These are phyloP conservation scores for Gallinago paraguaiae DNA, from an alignment of 2,113 vertebrate genomes.

Conservation along the genomic window DNA sequence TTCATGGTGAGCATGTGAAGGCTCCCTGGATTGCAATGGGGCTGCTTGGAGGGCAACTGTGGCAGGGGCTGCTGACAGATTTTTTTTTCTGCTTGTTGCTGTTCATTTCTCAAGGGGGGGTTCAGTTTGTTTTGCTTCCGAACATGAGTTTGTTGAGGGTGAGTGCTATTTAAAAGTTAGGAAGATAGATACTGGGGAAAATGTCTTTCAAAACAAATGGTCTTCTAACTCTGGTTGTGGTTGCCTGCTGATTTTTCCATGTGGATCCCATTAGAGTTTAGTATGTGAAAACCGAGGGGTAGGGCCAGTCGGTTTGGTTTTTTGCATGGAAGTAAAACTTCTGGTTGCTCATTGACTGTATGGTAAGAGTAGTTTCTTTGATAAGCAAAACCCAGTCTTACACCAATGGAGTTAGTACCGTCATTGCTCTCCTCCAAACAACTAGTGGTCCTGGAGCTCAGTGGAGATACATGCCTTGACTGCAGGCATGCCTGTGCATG, in stretches of 20 bases:
- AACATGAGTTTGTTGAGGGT: neutral
- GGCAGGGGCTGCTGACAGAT: neutral
- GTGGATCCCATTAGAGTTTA: constrained; percentile 7
- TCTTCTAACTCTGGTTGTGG: neutral
- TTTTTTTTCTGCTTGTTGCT: neutral
- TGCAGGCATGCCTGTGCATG: neutral
- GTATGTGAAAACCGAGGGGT: neutral
- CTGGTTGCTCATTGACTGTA: neutral
- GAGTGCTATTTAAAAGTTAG: neutral
- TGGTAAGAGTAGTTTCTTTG: neutral
- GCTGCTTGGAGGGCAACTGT: neutral
- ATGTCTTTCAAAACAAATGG: neutral
- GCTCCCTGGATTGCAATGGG: neutral
- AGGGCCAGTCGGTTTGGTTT: neutral
- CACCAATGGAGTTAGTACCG: neutral
- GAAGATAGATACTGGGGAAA: neutral
- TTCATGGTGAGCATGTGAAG: neutral
- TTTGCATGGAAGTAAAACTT: neutral
- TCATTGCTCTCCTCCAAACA: neutral
- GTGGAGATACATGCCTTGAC: neutral
- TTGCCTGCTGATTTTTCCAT: constrained; percentile 6
- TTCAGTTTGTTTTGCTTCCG: neutral
- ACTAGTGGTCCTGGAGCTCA: neutral
- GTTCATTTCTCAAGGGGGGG: rapidly evolving
- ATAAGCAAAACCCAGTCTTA: neutral